Evolutionary conservation across 2,113 vertebrate genomes (phyloP).

Genomic region (Aspiorhynchus laticeps): DNA sequence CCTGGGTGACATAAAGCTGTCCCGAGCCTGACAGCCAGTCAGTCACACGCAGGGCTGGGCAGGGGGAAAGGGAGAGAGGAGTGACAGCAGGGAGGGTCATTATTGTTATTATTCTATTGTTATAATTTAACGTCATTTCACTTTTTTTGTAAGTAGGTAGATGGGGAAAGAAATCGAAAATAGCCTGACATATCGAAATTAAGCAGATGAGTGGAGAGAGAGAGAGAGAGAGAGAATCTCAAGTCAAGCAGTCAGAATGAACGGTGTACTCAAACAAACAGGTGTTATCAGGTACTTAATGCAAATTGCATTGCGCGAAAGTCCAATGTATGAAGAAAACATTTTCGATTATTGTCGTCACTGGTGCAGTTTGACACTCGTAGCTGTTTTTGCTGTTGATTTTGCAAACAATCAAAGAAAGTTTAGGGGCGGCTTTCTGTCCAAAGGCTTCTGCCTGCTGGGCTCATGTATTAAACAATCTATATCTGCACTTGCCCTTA

Average conservation of each 20-base stretch:
- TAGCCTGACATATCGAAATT: constrained; percentile 83
- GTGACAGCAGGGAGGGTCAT: constrained; percentile 64
- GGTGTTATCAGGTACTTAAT: constrained; percentile 87
- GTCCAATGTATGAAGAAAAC: constrained; percentile 76
- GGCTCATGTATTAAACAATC: constrained; percentile 73
- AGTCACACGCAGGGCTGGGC: constrained; percentile 37
- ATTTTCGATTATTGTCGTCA: constrained; percentile 77
- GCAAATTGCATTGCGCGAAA: constrained; percentile 80
- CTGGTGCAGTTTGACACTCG: constrained; percentile 86
- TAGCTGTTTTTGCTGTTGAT: constrained; percentile 79
- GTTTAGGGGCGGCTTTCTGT: constrained; percentile 64
- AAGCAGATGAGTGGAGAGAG: constrained; percentile 55
- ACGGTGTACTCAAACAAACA: constrained; percentile 62
- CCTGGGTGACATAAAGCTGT: constrained; percentile 93
- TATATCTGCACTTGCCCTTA: constrained; percentile 75
- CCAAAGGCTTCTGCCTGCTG: constrained; percentile 78
- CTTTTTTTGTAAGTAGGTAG: constrained; percentile 66
- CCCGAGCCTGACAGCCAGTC: constrained; percentile 59
- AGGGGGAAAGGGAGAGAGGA: constrained; percentile 59
- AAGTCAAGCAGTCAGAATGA: constrained; percentile 62
- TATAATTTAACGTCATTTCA: constrained; percentile 73
- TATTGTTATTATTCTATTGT: constrained; percentile 65
- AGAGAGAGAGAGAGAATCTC: constrained; percentile 12
- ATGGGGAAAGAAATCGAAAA: constrained; percentile 69
- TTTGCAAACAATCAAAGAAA: constrained; percentile 78